These are phyloP conservation scores for Furcifer pardalis DNA, from an alignment of 2,797 vertebrate species.

Conservation along the genomic window DNA sequence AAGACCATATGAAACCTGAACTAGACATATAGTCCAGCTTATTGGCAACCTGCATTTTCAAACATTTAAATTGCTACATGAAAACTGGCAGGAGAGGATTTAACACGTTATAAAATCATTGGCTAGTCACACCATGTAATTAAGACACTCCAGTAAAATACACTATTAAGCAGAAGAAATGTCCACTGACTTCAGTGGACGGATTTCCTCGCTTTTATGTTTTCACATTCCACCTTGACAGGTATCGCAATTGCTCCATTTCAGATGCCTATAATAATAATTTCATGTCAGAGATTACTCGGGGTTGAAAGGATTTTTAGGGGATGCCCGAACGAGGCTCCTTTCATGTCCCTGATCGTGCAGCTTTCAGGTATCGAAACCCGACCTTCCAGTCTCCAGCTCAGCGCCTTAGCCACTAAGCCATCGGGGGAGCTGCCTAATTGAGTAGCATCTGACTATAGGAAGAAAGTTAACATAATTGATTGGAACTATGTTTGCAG, in stretches of 20 bases:
- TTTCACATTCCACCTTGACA: not conserved
- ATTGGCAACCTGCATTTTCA: not conserved
- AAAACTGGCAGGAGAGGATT: constrained; percentile 30
- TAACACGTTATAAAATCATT: not conserved
- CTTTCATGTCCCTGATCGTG: too few species aligned
- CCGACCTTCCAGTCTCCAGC: too few species aligned
- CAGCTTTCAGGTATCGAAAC: too few species aligned
- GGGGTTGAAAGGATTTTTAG: too few species aligned
- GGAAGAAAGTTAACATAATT: not conserved
- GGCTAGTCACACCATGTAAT: not conserved
- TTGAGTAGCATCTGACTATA: not conserved
- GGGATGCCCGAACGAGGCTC: too few species aligned
- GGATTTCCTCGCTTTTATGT: not conserved
- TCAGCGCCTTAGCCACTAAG: too few species aligned
- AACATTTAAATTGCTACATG: constrained; percentile 53
- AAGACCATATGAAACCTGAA: constrained; percentile 28
- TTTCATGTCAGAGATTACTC: too few species aligned
- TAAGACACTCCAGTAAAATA: not conserved
- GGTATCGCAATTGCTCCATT: not conserved
- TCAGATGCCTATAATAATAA: too few species aligned
- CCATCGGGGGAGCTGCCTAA: too few species aligned
- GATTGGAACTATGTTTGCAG: not conserved
- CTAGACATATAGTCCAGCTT: constrained; percentile 12
- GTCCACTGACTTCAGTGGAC: not conserved
- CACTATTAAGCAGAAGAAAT: not conserved